Evolutionary conservation across 2,888 invertebrate genomes (phyloP).

Genomic region (Punctoribates punctum): DNA sequence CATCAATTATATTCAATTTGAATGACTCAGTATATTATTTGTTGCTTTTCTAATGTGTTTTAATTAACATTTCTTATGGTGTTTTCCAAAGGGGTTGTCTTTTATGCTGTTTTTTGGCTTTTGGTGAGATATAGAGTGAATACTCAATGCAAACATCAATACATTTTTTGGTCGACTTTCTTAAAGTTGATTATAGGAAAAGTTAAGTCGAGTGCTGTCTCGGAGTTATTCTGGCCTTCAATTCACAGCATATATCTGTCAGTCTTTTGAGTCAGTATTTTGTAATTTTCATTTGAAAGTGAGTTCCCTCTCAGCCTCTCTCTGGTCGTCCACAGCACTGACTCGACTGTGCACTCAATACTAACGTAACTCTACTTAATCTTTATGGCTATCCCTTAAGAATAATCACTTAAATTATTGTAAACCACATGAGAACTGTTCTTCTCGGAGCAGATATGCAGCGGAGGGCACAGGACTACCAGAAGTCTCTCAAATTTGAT

Average conservation of each 20-base stretch:
- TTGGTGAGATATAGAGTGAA: not conserved
- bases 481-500: constrained; percentile 19
- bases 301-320: not conserved
- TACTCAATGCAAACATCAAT: not conserved
- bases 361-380: constrained; percentile 34
- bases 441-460: not conserved
- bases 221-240: constrained; percentile 1
- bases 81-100: not conserved
- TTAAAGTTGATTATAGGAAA: constrained; percentile 1
- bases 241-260: not conserved
- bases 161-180: constrained; percentile 9
- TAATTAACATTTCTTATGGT: not conserved
- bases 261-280: constrained; percentile 19
- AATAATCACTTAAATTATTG: constrained; percentile 36
- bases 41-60: not conserved
- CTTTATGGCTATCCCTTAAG: constrained; percentile 33
- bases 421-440: constrained; percentile 34
- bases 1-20: not conserved
- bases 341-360: not conserved
- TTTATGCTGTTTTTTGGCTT: not conserved
- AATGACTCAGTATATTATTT: constrained; percentile 6
- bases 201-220: not conserved
- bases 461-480: not conserved
- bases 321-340: not conserved
- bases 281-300: not conserved